phyloP scores from a whole-genome alignment of 2,113 vertebrate species.

The Phalacrocorax pelagicus region DNA sequence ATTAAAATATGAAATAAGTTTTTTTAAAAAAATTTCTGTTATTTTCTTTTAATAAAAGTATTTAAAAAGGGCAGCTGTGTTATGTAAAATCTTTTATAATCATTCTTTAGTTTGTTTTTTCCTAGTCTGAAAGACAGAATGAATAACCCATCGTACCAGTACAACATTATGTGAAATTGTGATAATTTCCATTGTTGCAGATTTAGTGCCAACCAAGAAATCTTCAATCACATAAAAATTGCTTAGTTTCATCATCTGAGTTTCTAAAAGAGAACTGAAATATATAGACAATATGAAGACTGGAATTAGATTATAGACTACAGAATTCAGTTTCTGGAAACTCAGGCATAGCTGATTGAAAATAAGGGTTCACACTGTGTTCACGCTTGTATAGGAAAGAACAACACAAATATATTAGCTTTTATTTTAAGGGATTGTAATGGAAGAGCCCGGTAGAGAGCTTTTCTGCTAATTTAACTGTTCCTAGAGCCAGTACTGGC shows the following conservation, averaged over 20 bases:
- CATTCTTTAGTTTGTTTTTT: not conserved
- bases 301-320: not conserved
- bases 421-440: not conserved
- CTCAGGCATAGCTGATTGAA: not conserved
- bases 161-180: not conserved
- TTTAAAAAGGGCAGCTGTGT: too few species aligned
- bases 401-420: not conserved
- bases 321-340: not conserved
- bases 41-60: not conserved
- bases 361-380: not conserved
- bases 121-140: not conserved
- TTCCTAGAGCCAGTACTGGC: not conserved
- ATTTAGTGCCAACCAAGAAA: not conserved
- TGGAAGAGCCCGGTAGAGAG: not conserved
- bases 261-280: not conserved
- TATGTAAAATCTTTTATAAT: not conserved
- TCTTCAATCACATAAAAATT: not conserved
- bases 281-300: not conserved
- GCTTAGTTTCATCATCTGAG: not conserved
- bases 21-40: not conserved
- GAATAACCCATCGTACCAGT: not conserved
- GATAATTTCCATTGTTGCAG: not conserved
- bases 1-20: not conserved
- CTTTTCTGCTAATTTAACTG: not conserved
- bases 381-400: not conserved